Evolutionary conservation across 2,888 invertebrate species (phyloP), one percentile per base, ranked within the genome.

Genomic region (Mactromeris polynyma): DNA sequence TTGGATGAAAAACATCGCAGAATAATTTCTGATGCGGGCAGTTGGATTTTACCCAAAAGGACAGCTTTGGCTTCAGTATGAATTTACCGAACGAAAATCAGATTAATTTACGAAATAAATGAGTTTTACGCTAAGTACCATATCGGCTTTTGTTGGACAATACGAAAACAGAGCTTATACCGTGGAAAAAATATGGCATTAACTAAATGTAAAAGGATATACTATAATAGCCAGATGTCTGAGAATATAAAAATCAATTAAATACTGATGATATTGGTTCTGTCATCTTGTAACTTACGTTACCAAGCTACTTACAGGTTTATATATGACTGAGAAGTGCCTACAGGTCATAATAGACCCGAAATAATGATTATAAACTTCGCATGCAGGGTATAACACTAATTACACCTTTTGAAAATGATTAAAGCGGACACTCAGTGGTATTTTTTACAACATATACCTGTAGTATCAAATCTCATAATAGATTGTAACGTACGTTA

Each of bases 81-180:
- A 73, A 33, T 36, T 73, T 73, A 73, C 33, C 36, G 17, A 11
- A 33, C 73, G 36, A 33, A 69, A 73, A 73, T 73, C 73, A 36
- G 73, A 73, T 73, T 73, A 73, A 33, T 73, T 33, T 36, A 2
- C 73, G 73, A 36, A 73, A 33, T 33, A 73, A 73, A 73, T 73
- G 73, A 73, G 33, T 73, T 73, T 73, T 33, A 33, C 33, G 19
- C 73, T 73, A 73, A 73, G 73, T 19, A 73, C 17, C 4, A 31
- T 33, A 73, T 73, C 73, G 36, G 73, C 31, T 73, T 58, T 36
- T 17, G 73, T 33, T 73, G 73, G 73, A 73, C 73, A 73, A 73
- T 36, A 73, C 73, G 36, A 73, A 33, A 73, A 73, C 36, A 19
- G 36, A 73, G 73, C 31, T 73, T 73, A 73, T 36, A 19, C 9